Evolutionary conservation across 2,797 vertebrate genomes (phyloP).

Genomic region (Pantherophis alleghaniensis): DNA sequence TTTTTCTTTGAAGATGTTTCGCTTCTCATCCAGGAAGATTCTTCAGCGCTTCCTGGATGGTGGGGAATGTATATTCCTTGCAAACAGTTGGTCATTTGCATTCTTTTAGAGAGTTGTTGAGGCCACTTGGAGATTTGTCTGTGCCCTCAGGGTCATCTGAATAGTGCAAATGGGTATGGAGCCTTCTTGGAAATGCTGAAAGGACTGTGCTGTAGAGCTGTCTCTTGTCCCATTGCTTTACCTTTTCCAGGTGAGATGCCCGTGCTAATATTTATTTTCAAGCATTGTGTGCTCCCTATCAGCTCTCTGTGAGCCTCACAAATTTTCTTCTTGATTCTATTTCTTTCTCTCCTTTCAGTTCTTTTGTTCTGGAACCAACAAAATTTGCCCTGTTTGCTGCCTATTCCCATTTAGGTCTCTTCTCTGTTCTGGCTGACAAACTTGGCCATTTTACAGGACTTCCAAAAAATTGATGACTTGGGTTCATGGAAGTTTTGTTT

Average conservation of each 20-base stretch:
- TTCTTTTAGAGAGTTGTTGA: neutral
- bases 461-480: neutral
- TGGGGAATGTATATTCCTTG: neutral
- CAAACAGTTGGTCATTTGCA: neutral
- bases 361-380: neutral
- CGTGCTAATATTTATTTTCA: neutral
- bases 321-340: neutral
- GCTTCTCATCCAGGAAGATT: neutral
- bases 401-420: neutral
- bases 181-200: neutral
- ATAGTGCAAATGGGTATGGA: neutral
- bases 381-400: neutral
- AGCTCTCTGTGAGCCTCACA: neutral
- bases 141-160: neutral
- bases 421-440: neutral
- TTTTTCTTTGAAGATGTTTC: neutral
- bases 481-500: neutral
- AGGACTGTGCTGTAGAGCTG: no score
- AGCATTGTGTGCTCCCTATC: neutral
- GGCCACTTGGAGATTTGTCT: neutral
- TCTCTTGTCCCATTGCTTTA: neutral
- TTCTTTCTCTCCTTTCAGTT: neutral
- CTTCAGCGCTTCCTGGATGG: neutral
- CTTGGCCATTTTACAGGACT: neutral
- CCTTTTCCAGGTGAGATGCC: neutral